phyloP scores from a whole-genome alignment of 1,140 invertebrate species.

The Asobara japonica region DNA sequence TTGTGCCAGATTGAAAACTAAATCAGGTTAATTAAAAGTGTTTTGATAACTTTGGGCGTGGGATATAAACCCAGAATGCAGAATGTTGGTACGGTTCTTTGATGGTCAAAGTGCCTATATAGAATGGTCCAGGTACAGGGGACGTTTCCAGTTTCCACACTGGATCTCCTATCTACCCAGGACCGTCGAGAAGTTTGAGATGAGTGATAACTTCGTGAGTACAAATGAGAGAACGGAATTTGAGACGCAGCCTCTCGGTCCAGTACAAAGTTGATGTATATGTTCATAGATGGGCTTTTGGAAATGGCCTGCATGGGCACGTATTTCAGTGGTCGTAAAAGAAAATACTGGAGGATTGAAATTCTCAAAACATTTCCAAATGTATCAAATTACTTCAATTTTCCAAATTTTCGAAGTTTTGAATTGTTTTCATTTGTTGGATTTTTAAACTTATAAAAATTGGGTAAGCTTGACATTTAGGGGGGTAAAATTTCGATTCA shows the following conservation, averaged over 20 bases:
- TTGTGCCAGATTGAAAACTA: not conserved
- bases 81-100: not conserved
- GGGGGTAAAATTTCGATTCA: too few relatives aligned
- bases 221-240: conserved; percentile 21
- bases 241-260: conserved; percentile 19
- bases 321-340: too few relatives aligned
- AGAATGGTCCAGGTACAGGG: conserved; percentile 15
- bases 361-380: too few relatives aligned
- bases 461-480: too few relatives aligned
- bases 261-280: conserved; percentile 28
- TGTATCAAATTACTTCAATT: too few relatives aligned
- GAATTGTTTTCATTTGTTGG: too few relatives aligned
- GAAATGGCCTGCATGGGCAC: too few relatives aligned
- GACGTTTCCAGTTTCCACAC: conserved; percentile 28
- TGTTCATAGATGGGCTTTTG: too few relatives aligned
- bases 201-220: conserved; percentile 18
- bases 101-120: conserved; percentile 11
- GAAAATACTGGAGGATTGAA: too few relatives aligned
- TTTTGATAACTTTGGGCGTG: conserved; percentile 3
- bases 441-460: too few relatives aligned
- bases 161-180: not conserved
- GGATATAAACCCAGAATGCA: not conserved
- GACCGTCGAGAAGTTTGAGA: conserved; percentile 25
- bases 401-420: too few relatives aligned
- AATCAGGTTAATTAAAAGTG: conserved; percentile 11